These are phyloP conservation scores for Tetrapedia diversipes DNA, from an alignment of 2,888 invertebrate genomes.

Conservation along the genomic window DNA sequence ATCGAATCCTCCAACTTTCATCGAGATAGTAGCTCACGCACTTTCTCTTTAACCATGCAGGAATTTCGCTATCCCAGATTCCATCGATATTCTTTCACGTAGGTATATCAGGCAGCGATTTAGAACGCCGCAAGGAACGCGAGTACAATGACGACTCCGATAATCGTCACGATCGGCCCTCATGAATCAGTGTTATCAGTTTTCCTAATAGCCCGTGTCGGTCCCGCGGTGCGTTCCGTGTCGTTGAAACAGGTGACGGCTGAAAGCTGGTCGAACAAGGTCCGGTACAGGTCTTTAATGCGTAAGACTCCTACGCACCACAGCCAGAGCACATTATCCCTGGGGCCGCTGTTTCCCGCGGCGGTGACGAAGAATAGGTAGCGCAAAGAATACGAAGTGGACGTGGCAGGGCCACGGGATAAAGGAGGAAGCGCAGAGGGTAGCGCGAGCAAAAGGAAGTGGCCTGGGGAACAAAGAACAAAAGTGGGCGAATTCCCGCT, in stretches of 20 bases:
- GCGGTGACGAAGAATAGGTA: constrained; percentile 66
- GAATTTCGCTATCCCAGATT: too few species aligned
- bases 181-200: not conserved
- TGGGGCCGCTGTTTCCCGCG: constrained; percentile 47
- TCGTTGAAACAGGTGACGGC: constrained; percentile 41
- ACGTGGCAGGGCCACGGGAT: constrained; percentile 64
- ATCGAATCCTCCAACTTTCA: too few species aligned
- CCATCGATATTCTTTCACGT: too few species aligned
- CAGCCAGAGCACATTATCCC: constrained; percentile 38
- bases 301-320: constrained; percentile 48
- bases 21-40: too few species aligned
- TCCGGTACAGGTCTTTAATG: constrained; percentile 23
- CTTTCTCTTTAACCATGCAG: too few species aligned
- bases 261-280: constrained; percentile 17
- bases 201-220: constrained; percentile 22
- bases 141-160: too few species aligned
- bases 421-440: constrained; percentile 67
- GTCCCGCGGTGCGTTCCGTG: not conserved
- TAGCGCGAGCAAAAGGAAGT: constrained; percentile 69
- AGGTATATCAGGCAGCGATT: too few species aligned
- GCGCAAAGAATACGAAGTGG: constrained; percentile 65
- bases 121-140: too few species aligned
- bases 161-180: not conserved
- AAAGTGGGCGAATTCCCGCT: constrained; percentile 72
- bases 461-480: constrained; percentile 70